phyloP scores from a whole-genome alignment of 2,113 vertebrate genomes.

The Aramus guarauna region DNA sequence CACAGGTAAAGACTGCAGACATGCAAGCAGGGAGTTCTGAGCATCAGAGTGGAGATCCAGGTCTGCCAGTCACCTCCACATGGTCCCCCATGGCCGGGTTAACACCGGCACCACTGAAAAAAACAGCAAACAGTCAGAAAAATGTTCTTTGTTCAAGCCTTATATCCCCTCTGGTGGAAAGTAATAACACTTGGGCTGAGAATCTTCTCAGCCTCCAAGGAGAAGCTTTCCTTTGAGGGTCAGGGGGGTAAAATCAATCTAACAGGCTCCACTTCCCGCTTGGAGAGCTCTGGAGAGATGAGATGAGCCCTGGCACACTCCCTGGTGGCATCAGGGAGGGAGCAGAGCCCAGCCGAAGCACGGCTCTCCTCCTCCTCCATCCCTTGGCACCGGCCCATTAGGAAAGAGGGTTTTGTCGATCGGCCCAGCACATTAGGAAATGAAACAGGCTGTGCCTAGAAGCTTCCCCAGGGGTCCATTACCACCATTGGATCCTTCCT shows the following conservation, averaged over 20 bases:
- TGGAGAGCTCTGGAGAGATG: not conserved
- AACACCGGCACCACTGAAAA: not conserved
- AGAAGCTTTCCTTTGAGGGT: not conserved
- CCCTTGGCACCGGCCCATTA: not conserved
- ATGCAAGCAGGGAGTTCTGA: not conserved
- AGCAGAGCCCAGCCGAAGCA: not conserved
- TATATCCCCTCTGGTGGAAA: not conserved
- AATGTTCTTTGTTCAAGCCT: not conserved
- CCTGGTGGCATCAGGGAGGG: not conserved
- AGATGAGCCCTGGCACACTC: not conserved
- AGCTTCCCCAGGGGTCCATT: not conserved
- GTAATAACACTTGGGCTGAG: not conserved
- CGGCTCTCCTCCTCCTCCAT: not conserved
- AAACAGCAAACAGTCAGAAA: not conserved
- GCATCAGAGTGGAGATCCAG: not conserved
- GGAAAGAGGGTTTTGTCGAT: not conserved
- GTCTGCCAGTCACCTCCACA: not conserved
- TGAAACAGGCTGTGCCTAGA: not conserved
- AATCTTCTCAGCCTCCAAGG: not conserved
- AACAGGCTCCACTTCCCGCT: not conserved
- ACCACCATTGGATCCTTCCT: not conserved
- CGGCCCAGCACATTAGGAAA: not conserved
- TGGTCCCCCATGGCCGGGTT: not conserved
- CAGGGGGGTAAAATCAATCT: not conserved
- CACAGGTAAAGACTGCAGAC: not conserved